Evolutionary conservation across 2,113 vertebrate genomes (phyloP).

Genomic region (Seriola aureovittata): DNA sequence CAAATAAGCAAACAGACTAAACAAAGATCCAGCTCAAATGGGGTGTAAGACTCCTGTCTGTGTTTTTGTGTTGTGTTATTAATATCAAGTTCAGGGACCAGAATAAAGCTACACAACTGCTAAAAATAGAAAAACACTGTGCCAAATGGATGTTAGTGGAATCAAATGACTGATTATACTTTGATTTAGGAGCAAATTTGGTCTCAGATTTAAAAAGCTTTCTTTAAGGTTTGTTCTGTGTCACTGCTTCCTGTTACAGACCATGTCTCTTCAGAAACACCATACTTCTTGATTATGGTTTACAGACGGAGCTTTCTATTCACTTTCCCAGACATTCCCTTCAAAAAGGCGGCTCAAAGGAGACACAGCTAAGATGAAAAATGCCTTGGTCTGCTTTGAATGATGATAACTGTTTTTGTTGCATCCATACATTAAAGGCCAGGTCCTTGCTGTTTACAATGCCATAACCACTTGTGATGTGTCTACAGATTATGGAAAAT

Average conservation of each 20-base stretch:
- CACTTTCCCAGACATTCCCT: conserved; percentile 28
- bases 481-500: conserved; percentile 59
- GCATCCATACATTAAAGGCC: conserved; percentile 34
- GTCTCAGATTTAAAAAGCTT: conserved; percentile 28
- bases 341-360: conserved; percentile 38
- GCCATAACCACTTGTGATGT: conserved; percentile 52
- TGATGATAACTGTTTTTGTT: background rate
- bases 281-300: conserved; percentile 34
- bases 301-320: background rate
- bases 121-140: conserved; percentile 35
- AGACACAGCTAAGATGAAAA: conserved; percentile 45
- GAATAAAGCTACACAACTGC: conserved; percentile 11
- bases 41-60: conserved; percentile 2
- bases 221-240: background rate
- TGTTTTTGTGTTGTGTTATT: conserved; percentile 29
- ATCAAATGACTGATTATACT: conserved; percentile 36
- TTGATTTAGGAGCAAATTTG: conserved; percentile 48
- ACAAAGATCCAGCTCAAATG: conserved; percentile 12
- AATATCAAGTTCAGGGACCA: conserved; percentile 25
- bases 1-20: conserved; percentile 6
- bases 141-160: conserved; percentile 14
- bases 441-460: conserved; percentile 34
- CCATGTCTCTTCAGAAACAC: conserved; percentile 35
- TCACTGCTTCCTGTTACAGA: conserved; percentile 29
- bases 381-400: conserved; percentile 32